These are phyloP conservation scores for Lypha dubia DNA, from an alignment of 2,888 invertebrate genomes.

Conservation along the genomic window DNA sequence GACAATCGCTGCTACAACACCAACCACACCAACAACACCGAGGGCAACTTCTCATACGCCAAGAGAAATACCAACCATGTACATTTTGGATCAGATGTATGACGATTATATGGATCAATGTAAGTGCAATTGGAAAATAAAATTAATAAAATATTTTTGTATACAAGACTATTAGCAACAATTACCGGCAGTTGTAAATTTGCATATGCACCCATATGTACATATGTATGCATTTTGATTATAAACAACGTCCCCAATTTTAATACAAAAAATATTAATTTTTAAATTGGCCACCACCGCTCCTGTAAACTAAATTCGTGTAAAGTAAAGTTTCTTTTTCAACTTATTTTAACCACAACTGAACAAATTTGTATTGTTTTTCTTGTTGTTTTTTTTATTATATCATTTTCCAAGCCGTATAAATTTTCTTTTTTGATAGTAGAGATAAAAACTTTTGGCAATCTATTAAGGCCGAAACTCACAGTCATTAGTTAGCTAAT, in stretches of 20 bases:
- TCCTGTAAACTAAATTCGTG: no score
- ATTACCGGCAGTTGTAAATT: neutral
- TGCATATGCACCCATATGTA: neutral
- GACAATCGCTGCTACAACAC: conserved; percentile 76
- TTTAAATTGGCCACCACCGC: no score
- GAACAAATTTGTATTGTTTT: neutral
- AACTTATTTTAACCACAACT: no score
- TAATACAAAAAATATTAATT: neutral
- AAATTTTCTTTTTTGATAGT: conserved; percentile 84
- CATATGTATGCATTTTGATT: neutral
- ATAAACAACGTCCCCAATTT: neutral
- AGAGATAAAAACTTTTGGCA: conserved; percentile 76
- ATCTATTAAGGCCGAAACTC: no score
- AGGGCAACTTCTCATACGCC: conserved; percentile 74
- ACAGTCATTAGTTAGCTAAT: no score
- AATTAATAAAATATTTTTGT: neutral
- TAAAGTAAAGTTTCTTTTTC: no score
- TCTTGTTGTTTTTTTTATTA: conserved; percentile 81
- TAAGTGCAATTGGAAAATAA: conserved; percentile 51
- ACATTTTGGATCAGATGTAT: conserved; percentile 76
- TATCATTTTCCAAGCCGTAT: conserved; percentile 84
- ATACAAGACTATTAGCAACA: no score
- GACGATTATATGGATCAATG: conserved; percentile 71
- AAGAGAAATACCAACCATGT: conserved; percentile 77
- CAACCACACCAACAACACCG: conserved; percentile 77